Conservation (phyloP, 2,113 vertebrate species). For the Vulpes ferrilata region DNA sequence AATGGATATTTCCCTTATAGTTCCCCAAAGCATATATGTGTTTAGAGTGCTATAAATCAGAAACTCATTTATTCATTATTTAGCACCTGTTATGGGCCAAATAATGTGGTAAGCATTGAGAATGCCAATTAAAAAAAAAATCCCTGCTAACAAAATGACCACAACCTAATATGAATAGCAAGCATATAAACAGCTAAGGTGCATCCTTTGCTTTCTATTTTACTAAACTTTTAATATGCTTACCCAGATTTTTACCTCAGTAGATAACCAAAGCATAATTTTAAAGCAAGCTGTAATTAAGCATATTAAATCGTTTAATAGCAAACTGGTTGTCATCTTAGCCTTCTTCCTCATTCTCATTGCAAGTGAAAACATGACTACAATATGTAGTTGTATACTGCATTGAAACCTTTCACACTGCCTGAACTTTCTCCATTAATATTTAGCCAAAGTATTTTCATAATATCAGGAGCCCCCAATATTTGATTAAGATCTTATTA, state of each 20-base stretch:
- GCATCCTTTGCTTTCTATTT: constrained; percentile 10
- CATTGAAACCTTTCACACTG: background rate
- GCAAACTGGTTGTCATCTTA: background rate
- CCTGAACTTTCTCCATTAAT: constrained; percentile 47
- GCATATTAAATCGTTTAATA: background rate
- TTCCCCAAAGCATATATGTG: background rate
- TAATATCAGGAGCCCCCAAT: constrained; percentile 48
- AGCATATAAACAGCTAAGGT: background rate
- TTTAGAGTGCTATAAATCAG: constrained; percentile 1
- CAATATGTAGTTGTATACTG: background rate
- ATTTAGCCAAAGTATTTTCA: constrained; percentile 51
- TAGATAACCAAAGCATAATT: constrained; percentile 26
- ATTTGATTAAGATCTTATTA: constrained; percentile 70
- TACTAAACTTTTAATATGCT: background rate
- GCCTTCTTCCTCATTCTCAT: background rate
- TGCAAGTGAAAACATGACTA: constrained; percentile 13
- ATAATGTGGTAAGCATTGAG: background rate
- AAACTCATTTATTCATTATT: background rate
- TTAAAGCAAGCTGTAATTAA: constrained; percentile 33
- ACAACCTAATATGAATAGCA: background rate
- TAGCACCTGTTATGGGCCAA: background rate
- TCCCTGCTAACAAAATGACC: background rate
- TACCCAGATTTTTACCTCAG: constrained; percentile 12
- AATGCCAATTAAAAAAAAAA: constrained; percentile 11
- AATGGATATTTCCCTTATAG: background rate